These are phyloP conservation scores for Glossophaga mutica DNA, from an alignment of 2,797 vertebrate genomes.

Conservation along the genomic window DNA sequence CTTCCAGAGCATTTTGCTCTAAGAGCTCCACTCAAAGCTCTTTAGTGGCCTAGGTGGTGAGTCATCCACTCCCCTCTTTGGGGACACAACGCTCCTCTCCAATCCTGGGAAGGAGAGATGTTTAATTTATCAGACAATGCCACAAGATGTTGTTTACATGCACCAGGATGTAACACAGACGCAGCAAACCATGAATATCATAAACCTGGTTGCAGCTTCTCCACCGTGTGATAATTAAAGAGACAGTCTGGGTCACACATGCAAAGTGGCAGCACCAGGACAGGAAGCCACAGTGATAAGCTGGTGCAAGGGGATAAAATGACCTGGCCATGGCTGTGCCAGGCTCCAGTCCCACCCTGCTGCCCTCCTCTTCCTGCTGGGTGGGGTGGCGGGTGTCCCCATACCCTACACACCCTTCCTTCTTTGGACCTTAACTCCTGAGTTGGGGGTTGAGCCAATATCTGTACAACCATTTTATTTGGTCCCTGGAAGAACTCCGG, in stretches of 20 bases:
- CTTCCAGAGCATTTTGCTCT: neutral
- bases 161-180: neutral
- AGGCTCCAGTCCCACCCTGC: neutral
- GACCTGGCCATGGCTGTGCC: neutral
- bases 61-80: neutral
- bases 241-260: neutral
- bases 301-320: fast-evolving
- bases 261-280: neutral
- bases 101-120: neutral
- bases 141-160: slow-evolving; percentile 39
- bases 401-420: neutral
- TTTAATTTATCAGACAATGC: slow-evolving; percentile 64
- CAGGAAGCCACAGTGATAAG: fast-evolving
- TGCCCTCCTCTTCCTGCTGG: neutral
- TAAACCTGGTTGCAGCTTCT: slow-evolving; percentile 13
- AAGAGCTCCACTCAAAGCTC: neutral
- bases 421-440: neutral
- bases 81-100: neutral
- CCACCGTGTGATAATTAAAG: slow-evolving; percentile 28
- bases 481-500: neutral
- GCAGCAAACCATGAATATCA: slow-evolving; percentile 33
- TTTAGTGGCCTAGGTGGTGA: neutral
- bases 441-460: neutral
- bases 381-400: fast-evolving
- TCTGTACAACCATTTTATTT: neutral